Evolutionary conservation across 2,113 vertebrate species (phyloP).

Genomic region (Meles meles): DNA sequence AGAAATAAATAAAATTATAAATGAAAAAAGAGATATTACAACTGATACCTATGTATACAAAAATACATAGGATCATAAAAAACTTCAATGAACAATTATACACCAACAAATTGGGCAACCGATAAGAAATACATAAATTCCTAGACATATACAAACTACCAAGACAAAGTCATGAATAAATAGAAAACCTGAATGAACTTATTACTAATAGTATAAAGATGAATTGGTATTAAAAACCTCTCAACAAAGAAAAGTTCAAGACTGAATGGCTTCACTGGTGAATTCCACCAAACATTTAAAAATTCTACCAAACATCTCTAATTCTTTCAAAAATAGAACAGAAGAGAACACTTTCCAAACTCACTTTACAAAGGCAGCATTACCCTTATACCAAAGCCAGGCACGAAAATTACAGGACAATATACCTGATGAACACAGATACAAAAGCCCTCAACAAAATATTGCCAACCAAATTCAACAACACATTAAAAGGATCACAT

Average conservation of each 20-base stretch:
- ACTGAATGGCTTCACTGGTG: not conserved
- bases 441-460: not conserved
- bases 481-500: not conserved
- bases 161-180: not conserved
- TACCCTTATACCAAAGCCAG: not conserved
- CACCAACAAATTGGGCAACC: not conserved
- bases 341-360: not conserved
- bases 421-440: not conserved
- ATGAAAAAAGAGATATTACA: not conserved
- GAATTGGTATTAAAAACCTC: not conserved
- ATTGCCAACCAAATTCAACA: not conserved
- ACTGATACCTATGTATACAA: not conserved
- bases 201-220: not conserved
- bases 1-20: not conserved
- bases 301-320: not conserved
- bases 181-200: not conserved
- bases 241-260: not conserved
- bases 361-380: not conserved
- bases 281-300: not conserved
- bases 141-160: not conserved
- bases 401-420: not conserved
- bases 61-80: not conserved
- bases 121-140: not conserved
- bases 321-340: not conserved
- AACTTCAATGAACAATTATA: not conserved